Evolutionary conservation across 2,888 invertebrate genomes (phyloP), one percentile per base, ranked within the genome.

Genomic region (Cistogaster globosa): DNA sequence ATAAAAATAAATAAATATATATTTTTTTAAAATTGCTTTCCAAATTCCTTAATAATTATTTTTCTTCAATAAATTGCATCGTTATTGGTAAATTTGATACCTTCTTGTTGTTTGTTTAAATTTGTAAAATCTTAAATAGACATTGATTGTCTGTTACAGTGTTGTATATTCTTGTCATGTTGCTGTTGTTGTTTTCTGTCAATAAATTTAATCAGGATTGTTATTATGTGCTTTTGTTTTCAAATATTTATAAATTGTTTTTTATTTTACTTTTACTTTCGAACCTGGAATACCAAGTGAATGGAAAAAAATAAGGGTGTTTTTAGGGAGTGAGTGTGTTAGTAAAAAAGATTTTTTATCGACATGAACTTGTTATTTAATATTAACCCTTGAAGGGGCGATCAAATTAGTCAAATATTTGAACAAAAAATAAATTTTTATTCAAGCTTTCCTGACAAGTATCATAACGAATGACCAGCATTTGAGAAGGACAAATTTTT

Each of bases 131-230:
- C 68, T 48, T 75, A 55, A 80, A 48, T 76, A 72, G 77, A 77
- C 77, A 77, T 68, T 83, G 77, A 68, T 83, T 83, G 77, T 78
- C 72, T 83, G 38, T 69, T 57, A 78, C 62, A 78, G 51, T 78
- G 74, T 71, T 74, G 72, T 53, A 38, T 18, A 62, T 60, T 78
- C 32, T 38, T 62, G 16, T 68, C 14, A 42, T 67, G 48, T 51
- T 38, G n/a, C 36, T 76, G 67, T 58, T 74, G 74, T 69, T 51
- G 68, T n/a, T n/a, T n/a, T 76, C 71, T 85, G 48, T 69, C 82
- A 85, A 75, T 82, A 82, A 81, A 78, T 82, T 74, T 74, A 74
- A 85, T 81, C 74, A 81, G 72, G 53, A 65, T 81, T 80, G 62
- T 71, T 63, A 57, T 68, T 79, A 18, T 80, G 60, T 60, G 14